Evolutionary conservation across 2,888 invertebrate species (phyloP).

Genomic region (Tanaodytes sp.): DNA sequence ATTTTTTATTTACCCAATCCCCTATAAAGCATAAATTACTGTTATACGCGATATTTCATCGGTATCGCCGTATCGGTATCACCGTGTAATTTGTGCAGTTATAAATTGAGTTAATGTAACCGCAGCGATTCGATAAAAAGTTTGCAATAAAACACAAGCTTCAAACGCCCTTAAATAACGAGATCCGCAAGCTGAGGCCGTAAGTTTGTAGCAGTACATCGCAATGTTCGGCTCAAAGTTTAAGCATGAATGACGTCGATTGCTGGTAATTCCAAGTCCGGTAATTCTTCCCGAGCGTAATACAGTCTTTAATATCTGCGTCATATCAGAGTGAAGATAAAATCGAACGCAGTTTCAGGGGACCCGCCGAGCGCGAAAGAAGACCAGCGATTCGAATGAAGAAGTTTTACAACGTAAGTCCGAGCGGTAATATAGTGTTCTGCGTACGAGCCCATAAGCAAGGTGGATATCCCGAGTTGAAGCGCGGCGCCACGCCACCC

Average conservation of each 20-base stretch:
- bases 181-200: slow-evolving; percentile 25
- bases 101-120: slow-evolving; percentile 18
- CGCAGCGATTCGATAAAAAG: slow-evolving; percentile 16
- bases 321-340: slow-evolving; percentile 49
- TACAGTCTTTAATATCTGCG: slow-evolving; percentile 44
- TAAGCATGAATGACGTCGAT: slow-evolving; percentile 41
- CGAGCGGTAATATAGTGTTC: slow-evolving; percentile 66
- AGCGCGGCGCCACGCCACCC: slow-evolving; percentile 70
- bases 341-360: slow-evolving; percentile 28
- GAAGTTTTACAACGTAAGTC: slow-evolving; percentile 67
- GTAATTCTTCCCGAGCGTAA: too few species aligned
- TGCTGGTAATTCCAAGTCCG: slow-evolving; percentile 17
- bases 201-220: slow-evolving; percentile 17
- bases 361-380: slow-evolving; percentile 7
- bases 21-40: slow-evolving; percentile 23
- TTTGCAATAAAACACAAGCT: slow-evolving; percentile 29
- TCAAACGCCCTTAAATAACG: slow-evolving; percentile 37
- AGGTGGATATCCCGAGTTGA: slow-evolving; percentile 64
- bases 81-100: slow-evolving; percentile 21
- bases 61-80: slow-evolving; percentile 17
- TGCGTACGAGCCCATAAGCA: slow-evolving; percentile 63
- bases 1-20: too few species aligned
- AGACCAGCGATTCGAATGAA: slow-evolving; percentile 56
- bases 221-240: slow-evolving; percentile 31
- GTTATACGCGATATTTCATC: slow-evolving; percentile 24